Base-by-base conservation (phyloP, 2,888 invertebrate species). In the Diplazon laetatorius region DNA sequence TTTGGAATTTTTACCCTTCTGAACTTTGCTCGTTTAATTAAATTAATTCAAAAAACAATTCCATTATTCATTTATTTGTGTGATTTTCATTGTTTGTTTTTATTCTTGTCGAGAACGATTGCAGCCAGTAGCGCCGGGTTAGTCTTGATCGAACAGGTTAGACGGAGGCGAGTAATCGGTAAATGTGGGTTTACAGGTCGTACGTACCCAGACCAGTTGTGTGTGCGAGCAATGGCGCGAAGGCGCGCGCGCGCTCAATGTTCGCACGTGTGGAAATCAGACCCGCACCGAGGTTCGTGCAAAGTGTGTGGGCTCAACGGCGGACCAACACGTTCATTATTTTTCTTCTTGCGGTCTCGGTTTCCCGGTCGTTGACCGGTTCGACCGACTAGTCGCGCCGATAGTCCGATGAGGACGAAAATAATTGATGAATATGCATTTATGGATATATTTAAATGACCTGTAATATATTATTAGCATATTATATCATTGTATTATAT, bases 141-240 rank as follows among this genome's bases (percentile, higher is more conserved):
- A 59, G 44, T 52, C 65, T 30, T 65, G 78, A 52, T 74, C 46
- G 30, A 70, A 65, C 70, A 52, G 46, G 78, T 78, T 74, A 48
- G 52, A 70, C 55, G 14, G 48, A 71, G 60, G 10, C 46, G 55
- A 6, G 60, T 62, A n/a, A 60, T 60, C 65, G 73, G 68, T 20
- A 79, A 85, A 86, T 85, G 83, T 86, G 80, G 87, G 87, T 86
- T 83, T 86, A 80, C 85, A 52, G 85, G 87, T 86, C 86, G 83
- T 59, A 46, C n/a, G n/a, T n/a, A n/a, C n/a, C 46, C 80, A 80
- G 80, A 75, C 76, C 78, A 68, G 80, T 74, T 76, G 82, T 72
- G 76, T 78, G 73, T 72, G 76, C 80, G 73, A 30, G 55, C 55
- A 52, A 52, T 52, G 14, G 14, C 55, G 16, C 9, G 55, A 25